Conservation (phyloP, 1,140 invertebrate genomes). For the Phymastichus coffea region DNA sequence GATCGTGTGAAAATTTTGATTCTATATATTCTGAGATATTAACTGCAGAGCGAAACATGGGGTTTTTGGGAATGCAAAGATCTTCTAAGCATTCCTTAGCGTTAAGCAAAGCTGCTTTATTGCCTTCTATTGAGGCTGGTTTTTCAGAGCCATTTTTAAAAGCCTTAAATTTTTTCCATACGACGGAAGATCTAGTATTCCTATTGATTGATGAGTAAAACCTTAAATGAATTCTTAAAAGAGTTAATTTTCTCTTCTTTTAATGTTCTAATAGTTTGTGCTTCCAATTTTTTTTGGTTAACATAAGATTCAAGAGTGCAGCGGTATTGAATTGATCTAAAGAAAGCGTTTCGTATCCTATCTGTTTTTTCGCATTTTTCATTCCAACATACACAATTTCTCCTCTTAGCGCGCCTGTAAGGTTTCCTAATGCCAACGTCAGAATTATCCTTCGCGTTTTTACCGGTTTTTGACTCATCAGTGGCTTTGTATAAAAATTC, state of each 20-base stretch:
- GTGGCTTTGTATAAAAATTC: neutral
- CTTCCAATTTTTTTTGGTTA: neutral
- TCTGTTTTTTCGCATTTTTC: neutral
- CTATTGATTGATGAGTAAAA: neutral
- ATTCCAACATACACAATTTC: neutral
- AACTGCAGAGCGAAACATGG: too few relatives aligned
- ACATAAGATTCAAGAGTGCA: neutral
- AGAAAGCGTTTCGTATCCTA: neutral
- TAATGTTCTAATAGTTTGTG: neutral
- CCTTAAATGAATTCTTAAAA: too few relatives aligned
- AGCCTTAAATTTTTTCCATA: neutral
- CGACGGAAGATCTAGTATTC: neutral
- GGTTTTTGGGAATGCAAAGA: too few relatives aligned
- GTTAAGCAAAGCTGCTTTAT: too few relatives aligned
- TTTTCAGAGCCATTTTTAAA: neutral
- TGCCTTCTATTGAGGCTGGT: too few relatives aligned
- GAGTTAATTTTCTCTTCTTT: neutral
- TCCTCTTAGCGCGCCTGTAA: too few relatives aligned
- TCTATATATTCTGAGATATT: too few relatives aligned
- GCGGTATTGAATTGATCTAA: neutral
- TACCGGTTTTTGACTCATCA: neutral
- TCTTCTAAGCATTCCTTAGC: too few relatives aligned
- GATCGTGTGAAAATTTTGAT: too few relatives aligned
- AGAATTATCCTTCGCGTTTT: neutral
- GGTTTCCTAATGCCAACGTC: too few relatives aligned